Evolutionary conservation across 2,888 invertebrate species (phyloP).

Genomic region (Phytoseiulus persimilis): DNA sequence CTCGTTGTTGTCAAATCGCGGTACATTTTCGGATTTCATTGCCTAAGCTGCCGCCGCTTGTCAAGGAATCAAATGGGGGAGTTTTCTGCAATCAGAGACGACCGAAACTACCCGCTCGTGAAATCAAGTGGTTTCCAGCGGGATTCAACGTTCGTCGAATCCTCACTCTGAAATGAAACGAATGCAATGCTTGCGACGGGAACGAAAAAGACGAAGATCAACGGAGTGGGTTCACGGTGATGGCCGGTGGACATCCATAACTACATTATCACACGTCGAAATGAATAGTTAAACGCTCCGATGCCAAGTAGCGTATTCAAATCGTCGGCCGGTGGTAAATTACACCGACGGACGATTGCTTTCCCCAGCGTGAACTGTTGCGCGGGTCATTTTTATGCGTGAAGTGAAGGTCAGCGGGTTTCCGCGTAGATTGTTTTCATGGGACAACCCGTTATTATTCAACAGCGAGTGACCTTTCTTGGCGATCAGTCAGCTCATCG

Average conservation of each 20-base stretch:
- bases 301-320: background rate
- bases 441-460: background rate
- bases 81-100: too few species aligned
- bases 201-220: too few species aligned
- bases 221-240: background rate
- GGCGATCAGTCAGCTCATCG: background rate
- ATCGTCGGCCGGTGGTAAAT: background rate
- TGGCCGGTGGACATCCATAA: background rate
- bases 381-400: background rate
- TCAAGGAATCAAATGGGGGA: too few species aligned
- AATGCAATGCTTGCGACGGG: too few species aligned
- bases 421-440: background rate
- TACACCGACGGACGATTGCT: background rate
- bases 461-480: background rate
- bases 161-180: too few species aligned
- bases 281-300: background rate
- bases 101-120: too few species aligned
- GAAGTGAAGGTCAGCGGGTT: background rate
- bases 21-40: too few species aligned
- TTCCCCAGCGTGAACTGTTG: background rate
- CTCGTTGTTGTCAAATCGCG: too few species aligned
- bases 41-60: too few species aligned
- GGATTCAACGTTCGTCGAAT: too few species aligned
- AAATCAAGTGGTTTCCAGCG: too few species aligned
- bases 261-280: background rate